phyloP scores from a whole-genome alignment of 2,797 vertebrate genomes.

The Dromococcyx pavoninus region DNA sequence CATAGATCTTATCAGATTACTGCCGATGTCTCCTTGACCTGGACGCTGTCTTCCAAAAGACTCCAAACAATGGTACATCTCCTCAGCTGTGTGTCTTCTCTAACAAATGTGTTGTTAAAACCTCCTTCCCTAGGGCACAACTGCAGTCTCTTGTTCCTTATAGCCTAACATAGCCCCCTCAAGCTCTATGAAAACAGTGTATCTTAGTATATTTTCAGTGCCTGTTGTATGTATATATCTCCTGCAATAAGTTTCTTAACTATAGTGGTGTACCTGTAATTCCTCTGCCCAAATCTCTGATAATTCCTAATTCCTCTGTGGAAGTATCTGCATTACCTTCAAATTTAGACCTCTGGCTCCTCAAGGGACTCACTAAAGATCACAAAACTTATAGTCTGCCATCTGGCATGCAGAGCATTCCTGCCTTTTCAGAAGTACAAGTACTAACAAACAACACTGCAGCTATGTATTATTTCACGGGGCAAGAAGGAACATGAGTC shows the following conservation, averaged over 20 bases:
- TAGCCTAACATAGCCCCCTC: not conserved
- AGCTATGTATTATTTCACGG: not conserved
- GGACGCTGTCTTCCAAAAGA: not conserved
- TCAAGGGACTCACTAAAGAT: not conserved
- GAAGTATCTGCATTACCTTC: not conserved
- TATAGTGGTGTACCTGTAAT: not conserved
- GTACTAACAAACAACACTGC: not conserved
- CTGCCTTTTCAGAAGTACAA: constrained; percentile 19
- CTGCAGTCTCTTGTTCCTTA: not conserved
- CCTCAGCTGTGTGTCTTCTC: not conserved
- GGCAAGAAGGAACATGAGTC: constrained; percentile 54
- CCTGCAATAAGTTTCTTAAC: not conserved
- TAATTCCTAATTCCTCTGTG: not conserved
- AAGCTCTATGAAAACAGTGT: not conserved
- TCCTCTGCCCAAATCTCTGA: not conserved
- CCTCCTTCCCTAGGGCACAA: not conserved
- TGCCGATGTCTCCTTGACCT: not conserved
- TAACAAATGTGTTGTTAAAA: not conserved
- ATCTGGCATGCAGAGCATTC: not conserved
- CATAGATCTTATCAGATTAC: not conserved
- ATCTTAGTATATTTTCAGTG: not conserved
- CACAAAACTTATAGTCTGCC: not conserved
- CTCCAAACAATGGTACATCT: not conserved
- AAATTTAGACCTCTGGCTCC: not conserved
- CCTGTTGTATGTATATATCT: not conserved